Percentiles rank a stretch among this genome's conserved stretches.
These are phyloP conservation scores for Taphrorychus bicolor DNA, from an alignment of 2,888 invertebrate species.

Conservation along the genomic window DNA sequence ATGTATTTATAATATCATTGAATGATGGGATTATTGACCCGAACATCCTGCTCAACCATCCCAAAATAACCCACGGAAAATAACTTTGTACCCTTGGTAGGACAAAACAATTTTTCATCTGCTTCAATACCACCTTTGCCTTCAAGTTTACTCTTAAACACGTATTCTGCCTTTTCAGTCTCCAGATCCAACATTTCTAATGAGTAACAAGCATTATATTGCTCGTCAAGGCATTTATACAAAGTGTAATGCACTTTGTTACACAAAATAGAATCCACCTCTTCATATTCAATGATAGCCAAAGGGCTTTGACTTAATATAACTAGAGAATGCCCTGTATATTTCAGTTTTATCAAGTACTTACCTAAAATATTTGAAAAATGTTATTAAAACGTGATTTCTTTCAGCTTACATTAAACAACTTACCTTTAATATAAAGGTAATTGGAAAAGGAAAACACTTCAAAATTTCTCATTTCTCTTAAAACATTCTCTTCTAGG, in stretches of 20 bases:
- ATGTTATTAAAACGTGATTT: neutral
- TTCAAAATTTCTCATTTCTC: slow-evolving; percentile 19
- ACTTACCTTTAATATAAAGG: slow-evolving; percentile 30
- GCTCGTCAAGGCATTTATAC: slow-evolving; percentile 18
- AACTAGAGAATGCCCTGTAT: slow-evolving; percentile 1
- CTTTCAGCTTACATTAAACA: neutral
- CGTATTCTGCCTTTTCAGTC: slow-evolving; percentile 3
- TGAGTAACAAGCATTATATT: slow-evolving; percentile 10
- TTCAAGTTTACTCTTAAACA: slow-evolving; percentile 19
- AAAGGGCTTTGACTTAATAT: slow-evolving; percentile 1
- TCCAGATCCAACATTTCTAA: slow-evolving; percentile 20
- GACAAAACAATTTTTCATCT: slow-evolving; percentile 7
- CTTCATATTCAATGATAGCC: slow-evolving; percentile 16
- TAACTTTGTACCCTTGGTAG: slow-evolving; percentile 10
- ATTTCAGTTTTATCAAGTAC: slow-evolving; percentile 15
- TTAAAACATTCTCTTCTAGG: slow-evolving; percentile 8
- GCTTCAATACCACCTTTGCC: neutral
- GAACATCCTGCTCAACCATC: slow-evolving; percentile 20
- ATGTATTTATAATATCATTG: neutral
- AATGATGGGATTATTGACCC: slow-evolving; percentile 11
- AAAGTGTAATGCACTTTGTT: slow-evolving; percentile 27
- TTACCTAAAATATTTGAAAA: slow-evolving; percentile 22
- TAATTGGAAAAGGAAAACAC: slow-evolving; percentile 19
- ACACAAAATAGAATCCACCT: slow-evolving; percentile 20
- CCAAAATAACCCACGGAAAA: slow-evolving; percentile 19